These are phyloP conservation scores for Nephrotoma guestfalica DNA, from an alignment of 2,888 invertebrate species.

Conservation along the genomic window DNA sequence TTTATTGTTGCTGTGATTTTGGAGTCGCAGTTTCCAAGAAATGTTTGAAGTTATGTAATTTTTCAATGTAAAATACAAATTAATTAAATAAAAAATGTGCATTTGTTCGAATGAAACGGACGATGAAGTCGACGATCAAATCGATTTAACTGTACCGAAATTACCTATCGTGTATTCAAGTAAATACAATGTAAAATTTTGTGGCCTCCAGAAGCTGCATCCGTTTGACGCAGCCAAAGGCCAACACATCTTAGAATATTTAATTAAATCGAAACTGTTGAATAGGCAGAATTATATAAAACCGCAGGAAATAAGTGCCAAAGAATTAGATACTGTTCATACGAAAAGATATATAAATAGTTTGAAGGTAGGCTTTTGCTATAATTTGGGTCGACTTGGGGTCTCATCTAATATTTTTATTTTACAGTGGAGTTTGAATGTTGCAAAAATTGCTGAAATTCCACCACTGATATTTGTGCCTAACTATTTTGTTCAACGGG, in stretches of 20 bases:
- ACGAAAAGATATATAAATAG: conserved; percentile 56
- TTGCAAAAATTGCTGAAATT: conserved; percentile 68
- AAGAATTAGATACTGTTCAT: conserved; percentile 64
- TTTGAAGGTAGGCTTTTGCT: conserved; percentile 40
- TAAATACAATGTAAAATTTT: conserved; percentile 66
- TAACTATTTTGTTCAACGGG: conserved; percentile 57
- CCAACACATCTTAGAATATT: conserved; percentile 48
- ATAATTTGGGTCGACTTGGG: not conserved
- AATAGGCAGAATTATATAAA: conserved; percentile 12
- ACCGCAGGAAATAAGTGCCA: conserved; percentile 53
- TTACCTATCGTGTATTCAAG: conserved; percentile 68
- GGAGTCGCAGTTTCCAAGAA: not conserved
- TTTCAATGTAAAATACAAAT: not conserved
- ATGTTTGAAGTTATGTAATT: not conserved
- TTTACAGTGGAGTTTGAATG: conserved; percentile 62
- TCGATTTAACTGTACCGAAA: conserved; percentile 20
- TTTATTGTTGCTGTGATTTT: no score
- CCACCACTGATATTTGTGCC: conserved; percentile 59
- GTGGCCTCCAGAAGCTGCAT: conserved; percentile 71
- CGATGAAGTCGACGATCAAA: not conserved
- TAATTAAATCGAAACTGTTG: conserved; percentile 6
- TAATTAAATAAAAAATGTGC: not conserved
- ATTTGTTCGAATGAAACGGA: not conserved
- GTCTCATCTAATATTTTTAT: conserved; percentile 9
- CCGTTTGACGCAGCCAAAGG: conserved; percentile 83